Percentiles rank a stretch among this genome's conserved stretches.
Evolutionary conservation across 2,888 invertebrate genomes (phyloP).

Genomic region (Trachelus troglodyta): DNA sequence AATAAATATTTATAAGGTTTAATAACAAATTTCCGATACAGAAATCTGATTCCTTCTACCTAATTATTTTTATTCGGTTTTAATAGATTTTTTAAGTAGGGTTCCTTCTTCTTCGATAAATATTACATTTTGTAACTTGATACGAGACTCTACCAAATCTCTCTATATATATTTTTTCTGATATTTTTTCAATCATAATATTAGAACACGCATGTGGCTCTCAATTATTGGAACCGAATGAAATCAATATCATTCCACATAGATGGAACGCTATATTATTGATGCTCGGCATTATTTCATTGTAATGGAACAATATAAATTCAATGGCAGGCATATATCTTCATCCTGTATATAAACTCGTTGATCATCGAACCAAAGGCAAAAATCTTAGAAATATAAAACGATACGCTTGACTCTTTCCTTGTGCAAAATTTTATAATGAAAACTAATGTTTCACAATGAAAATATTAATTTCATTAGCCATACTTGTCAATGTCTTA

Average conservation of each 20-base stretch:
- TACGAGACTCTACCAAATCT: too few relatives aligned
- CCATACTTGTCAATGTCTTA: not conserved
- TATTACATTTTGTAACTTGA: too few relatives aligned
- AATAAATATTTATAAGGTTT: too few relatives aligned
- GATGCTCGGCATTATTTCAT: conserved; percentile 21
- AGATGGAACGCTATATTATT: conserved; percentile 14
- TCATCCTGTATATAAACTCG: conserved; percentile 14
- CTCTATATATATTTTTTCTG: not conserved
- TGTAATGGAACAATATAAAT: conserved; percentile 34
- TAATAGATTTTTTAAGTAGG: too few relatives aligned
- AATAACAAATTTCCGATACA: too few relatives aligned
- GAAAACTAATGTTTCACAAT: not conserved
- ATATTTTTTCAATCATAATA: not conserved
- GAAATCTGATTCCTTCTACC: too few relatives aligned
- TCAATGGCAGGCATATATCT: not conserved
- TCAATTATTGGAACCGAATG: not conserved
- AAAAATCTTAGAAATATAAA: not conserved
- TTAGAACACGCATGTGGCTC: not conserved
- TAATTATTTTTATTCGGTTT: too few relatives aligned
- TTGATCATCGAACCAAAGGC: conserved; percentile 20
- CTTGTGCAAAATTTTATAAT: conserved; percentile 12
- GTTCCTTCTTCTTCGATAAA: too few relatives aligned
- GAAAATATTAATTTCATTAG: not conserved
- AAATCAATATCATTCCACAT: not conserved
- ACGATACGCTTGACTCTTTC: not conserved